Percentiles rank a stretch among this genome's conserved stretches.
Conservation (phyloP, 2,888 invertebrate species). For the Pocota personata region DNA sequence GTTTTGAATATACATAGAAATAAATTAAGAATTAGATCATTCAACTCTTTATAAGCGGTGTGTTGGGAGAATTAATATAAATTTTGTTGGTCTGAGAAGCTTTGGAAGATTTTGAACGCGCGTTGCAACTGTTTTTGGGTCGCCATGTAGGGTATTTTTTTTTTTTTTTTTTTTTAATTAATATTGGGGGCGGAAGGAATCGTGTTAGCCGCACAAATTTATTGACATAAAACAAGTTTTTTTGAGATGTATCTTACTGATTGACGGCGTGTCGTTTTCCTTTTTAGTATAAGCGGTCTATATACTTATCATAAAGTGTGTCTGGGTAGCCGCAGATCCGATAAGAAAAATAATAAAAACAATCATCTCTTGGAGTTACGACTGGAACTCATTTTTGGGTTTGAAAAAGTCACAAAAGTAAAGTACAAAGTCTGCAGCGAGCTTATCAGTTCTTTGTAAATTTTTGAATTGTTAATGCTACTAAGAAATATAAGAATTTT, state of each 20-base stretch:
- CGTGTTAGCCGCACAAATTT: not conserved
- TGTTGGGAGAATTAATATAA: not conserved
- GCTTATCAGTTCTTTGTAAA: not conserved
- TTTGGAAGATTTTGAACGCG: not conserved
- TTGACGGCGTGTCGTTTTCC: not conserved
- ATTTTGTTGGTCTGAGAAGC: not conserved
- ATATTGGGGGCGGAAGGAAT: constrained; percentile 7
- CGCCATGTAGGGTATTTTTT: not conserved
- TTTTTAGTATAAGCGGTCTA: not conserved
- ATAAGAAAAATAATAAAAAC: no score
- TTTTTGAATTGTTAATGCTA: not conserved
- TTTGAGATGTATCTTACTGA: not conserved
- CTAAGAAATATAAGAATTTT: not conserved
- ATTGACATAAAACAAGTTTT: not conserved
- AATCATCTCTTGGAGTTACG: not conserved
- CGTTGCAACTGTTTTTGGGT: not conserved
- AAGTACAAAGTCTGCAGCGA: not conserved
- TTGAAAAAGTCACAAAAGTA: not conserved
- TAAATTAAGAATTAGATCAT: constrained; percentile 48
- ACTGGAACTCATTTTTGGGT: not conserved
- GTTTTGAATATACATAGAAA: not conserved
- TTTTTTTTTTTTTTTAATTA: not conserved
- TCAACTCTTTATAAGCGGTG: constrained; percentile 6
- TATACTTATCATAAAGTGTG: not conserved
- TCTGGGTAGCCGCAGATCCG: not conserved